These are phyloP conservation scores for Calcarius lapponicus DNA, from an alignment of 2,797 vertebrate genomes.

Conservation along the genomic window DNA sequence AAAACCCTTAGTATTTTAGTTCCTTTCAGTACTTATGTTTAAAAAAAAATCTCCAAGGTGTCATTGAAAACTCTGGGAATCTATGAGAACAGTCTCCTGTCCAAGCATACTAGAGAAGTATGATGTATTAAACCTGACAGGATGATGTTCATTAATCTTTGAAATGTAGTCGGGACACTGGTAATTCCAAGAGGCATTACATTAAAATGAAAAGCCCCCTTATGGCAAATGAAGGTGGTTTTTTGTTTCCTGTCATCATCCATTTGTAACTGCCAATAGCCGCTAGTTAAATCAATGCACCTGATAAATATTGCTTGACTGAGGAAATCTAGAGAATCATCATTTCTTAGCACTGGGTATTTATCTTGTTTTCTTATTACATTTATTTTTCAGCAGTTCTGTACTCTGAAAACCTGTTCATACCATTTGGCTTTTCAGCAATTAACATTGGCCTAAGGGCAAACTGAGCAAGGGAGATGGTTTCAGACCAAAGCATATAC, in stretches of 20 bases:
- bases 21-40: background rate
- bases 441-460: constrained; percentile 51
- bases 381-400: constrained; percentile 58
- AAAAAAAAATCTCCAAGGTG: background rate
- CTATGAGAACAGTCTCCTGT: background rate
- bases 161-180: constrained; percentile 59
- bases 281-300: constrained; percentile 73
- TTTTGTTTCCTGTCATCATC: constrained; percentile 75
- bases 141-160: constrained; percentile 69
- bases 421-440: constrained; percentile 33
- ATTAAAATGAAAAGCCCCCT: constrained; percentile 73
- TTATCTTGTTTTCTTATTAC: constrained; percentile 60
- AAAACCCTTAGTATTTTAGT: background rate
- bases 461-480: background rate
- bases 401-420: background rate
- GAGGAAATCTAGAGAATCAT: constrained; percentile 64
- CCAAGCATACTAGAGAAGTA: background rate
- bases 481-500: constrained; percentile 18
- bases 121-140: constrained; percentile 59
- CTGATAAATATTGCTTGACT: constrained; percentile 72
- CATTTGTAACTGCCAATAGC: constrained; percentile 78
- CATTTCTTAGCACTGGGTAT: constrained; percentile 60
- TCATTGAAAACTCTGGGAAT: constrained; percentile 23
- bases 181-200: constrained; percentile 71
- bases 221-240: constrained; percentile 65